Base-by-base conservation (phyloP, 2,113 vertebrate genomes). In the Rostratula benghalensis region DNA sequence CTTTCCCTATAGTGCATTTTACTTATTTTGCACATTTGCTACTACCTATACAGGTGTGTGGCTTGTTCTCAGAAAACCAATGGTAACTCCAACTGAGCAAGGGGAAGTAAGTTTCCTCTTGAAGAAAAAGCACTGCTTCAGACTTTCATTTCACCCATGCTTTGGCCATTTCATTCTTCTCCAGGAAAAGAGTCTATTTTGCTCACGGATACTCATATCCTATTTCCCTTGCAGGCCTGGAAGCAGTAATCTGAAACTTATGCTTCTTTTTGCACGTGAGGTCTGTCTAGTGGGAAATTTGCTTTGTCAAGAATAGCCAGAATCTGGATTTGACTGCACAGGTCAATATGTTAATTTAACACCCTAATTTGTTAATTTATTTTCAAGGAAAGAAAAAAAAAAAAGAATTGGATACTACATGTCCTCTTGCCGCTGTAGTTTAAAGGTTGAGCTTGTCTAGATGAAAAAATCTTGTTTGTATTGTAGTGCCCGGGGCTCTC, bases 11-110 rank as follows among this genome's bases (percentile, higher is more conserved):
- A 30, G 17, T 45, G 19, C 57, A 24, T 64, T 69, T 31, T 39
- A 22, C 9, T 63, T 64, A 8, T 33, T 70, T 77, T 30, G 19
- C 4, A 1, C 25, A 15, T 45, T 65, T 93, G 70, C 37, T 91
- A 2, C n/a, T 56, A 21, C 35, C 27, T 16, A 0, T n/a, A 37
- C 0, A 2, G 20, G n/a, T 41, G 22, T 0, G 5, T 70, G 28
- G 11, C 71, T 94, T 87, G 7, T 78, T 51, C 30, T 43, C 77
- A 57, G 79, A 83, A 93, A 69, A 50, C 24, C 22, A 13, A 2
- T 3, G 30, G 6, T 61, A 27, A 41, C n/a, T 80, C n/a, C 19
- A 79, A 53, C 67, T 65, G n/a, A 67, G 31, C 12, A 6, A 79
- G 46, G 37, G 77, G 27, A 10, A 28, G 27, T 0, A 1, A 60